Percentiles rank a stretch among this genome's conserved stretches.
These are phyloP conservation scores for Platyrinchus mystaceus DNA, from an alignment of 2,797 vertebrate species.

Conservation along the genomic window DNA sequence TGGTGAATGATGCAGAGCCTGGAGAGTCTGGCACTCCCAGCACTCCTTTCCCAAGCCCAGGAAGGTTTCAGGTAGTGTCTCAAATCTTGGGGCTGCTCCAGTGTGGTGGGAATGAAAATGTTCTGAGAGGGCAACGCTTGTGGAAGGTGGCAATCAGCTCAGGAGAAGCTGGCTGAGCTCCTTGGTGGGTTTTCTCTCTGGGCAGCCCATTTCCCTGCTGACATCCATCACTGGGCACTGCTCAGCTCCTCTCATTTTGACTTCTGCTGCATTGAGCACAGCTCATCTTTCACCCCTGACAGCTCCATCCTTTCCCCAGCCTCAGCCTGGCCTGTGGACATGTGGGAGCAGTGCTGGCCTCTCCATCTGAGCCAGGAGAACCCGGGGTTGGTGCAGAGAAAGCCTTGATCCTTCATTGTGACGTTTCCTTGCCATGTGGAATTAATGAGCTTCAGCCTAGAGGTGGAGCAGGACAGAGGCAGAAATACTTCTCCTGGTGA, in stretches of 20 bases:
- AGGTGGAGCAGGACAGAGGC: not conserved
- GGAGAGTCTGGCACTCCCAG: not conserved
- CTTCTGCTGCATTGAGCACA: not conserved
- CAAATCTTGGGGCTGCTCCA: too few relatives aligned
- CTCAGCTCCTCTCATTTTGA: not conserved
- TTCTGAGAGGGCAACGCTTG: too few relatives aligned
- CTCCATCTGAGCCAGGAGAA: not conserved
- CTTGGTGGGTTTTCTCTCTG: not conserved
- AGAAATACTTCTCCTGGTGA: not conserved
- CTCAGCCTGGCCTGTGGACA: not conserved
- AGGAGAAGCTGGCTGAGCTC: not conserved
- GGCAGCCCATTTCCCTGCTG: not conserved
- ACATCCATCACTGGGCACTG: not conserved
- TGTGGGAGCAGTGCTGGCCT: not conserved
- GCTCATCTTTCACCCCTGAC: not conserved
- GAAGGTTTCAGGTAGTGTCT: not conserved
- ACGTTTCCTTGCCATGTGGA: not conserved
- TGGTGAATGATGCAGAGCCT: too few relatives aligned
- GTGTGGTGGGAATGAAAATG: too few relatives aligned
- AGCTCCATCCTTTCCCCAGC: not conserved
- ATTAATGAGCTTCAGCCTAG: not conserved
- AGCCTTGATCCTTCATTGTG: not conserved
- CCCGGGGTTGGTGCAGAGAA: accelerated
- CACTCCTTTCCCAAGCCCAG: accelerated
- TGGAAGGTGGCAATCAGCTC: too few relatives aligned